Evolutionary conservation across 2,797 vertebrate genomes (phyloP).

Genomic region (Hylomyscus alleni): DNA sequence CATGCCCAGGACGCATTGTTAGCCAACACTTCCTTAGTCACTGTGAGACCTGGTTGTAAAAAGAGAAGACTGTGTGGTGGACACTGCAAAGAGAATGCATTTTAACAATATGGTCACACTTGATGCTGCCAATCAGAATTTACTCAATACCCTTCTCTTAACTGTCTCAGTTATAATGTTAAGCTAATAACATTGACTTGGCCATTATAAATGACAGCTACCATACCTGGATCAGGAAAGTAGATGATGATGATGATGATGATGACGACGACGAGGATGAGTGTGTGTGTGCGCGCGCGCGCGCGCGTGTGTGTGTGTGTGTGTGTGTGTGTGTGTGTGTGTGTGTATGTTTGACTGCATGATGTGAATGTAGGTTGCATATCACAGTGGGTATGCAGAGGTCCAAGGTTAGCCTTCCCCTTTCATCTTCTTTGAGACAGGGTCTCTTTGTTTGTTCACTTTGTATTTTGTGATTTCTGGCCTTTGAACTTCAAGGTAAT

Average conservation of each 20-base stretch:
- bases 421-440: background rate
- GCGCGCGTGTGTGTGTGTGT: background rate
- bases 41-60: background rate
- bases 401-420: background rate
- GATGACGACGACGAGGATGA: background rate
- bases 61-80: background rate
- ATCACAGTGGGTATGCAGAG: background rate
- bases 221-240: background rate
- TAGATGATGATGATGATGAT: background rate
- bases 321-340: background rate
- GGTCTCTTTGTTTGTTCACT: background rate
- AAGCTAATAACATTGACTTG: background rate
- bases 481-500: background rate
- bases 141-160: background rate
- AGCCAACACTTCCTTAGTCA: background rate
- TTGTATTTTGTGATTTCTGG: background rate
- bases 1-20: background rate
- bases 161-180: background rate
- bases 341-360: background rate
- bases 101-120: background rate
- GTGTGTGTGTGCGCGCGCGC: no score
- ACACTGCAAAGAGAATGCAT: background rate
- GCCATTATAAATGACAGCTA: background rate
- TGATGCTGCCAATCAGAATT: background rate
- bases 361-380: background rate